Base-by-base conservation (phyloP, 2,113 vertebrate species). In the Anas platyrhynchos region DNA sequence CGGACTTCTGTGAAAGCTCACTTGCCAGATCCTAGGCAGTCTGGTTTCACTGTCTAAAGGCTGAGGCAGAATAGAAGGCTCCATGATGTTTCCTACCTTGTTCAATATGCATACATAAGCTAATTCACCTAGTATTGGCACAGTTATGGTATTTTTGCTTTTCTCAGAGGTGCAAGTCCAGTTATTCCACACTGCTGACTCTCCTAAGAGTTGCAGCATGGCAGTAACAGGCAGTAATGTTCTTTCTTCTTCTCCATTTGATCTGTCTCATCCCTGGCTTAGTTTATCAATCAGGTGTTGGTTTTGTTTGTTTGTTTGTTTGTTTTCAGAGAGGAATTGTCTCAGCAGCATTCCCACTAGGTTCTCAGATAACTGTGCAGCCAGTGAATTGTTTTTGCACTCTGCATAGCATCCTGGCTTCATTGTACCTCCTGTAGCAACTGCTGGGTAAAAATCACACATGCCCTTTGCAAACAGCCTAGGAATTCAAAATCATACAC, bases 351-450 rank as follows among this genome's bases (percentile, higher is more conserved):
- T 82, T 80, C 6, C 11, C 23, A 34, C 26, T 31, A 86, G 18
- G 43, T 44, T 52, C 22, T 29, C 55, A 36, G 38, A 38, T 84
- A 44, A 21, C 72, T 9, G 2, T 4, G 54, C 18, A 31, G n/a
- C 38, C 59, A 43, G 4, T 72, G 54, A 81, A 65, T 83, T 63
- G 34, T 74, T 95, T 95, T 63, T 71, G 32, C 34, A 29, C 43
- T 68, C 34, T 81, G 73, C 21, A 73, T 31, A 63, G 65, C 50
- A 93, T 56, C 48, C 74, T 89, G 71, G 26, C 26, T 72, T 27
- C 6, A 0, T 0, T 48, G 9, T 52, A 20, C 71, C 13, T 11
- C 31, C n/a, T 44, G 27, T 58, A 81, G 59, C 36, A 84, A 27
- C 55, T 86, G 12, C 59, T 83, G n/a, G 32, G 48, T 76, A 36